Evolutionary conservation across 2,797 vertebrate genomes (phyloP).

Genomic region (Zalophus californianus): DNA sequence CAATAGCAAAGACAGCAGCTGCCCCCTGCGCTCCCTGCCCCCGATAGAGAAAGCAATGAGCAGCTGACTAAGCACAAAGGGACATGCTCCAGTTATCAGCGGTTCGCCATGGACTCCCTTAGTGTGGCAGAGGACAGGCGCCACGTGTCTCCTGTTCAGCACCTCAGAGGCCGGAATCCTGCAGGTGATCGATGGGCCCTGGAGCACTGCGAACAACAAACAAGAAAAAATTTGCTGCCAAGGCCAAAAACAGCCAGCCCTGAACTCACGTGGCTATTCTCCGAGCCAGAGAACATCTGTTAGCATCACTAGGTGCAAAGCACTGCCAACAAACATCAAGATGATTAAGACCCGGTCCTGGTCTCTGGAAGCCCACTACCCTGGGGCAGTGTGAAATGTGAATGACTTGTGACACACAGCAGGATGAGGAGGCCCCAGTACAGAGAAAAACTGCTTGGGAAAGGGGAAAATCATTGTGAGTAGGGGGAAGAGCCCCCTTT

Average conservation of each 20-base stretch:
- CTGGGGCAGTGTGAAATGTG: neutral
- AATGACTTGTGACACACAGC: neutral
- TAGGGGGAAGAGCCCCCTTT: neutral
- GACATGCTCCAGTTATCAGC: neutral
- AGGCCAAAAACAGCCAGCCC: neutral
- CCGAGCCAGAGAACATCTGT: neutral
- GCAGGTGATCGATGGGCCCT: neutral
- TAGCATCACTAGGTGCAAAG: neutral
- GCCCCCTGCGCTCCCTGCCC: neutral
- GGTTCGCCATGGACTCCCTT: neutral
- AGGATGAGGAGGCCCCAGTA: neutral
- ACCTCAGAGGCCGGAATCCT: neutral
- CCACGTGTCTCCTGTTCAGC: constrained; percentile 32
- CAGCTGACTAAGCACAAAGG: neutral
- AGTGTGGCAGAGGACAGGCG: neutral
- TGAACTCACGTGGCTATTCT: neutral
- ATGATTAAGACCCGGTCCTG: neutral
- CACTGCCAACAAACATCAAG: accelerated
- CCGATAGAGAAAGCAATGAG: neutral
- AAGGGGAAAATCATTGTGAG: no score
- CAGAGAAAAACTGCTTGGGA: neutral
- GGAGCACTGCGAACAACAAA: neutral
- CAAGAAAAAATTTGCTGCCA: neutral
- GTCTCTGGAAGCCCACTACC: neutral
- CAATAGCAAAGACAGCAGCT: neutral